Percentiles rank a stretch among this genome's conserved stretches.
Conservation (phyloP, 1,140 invertebrate genomes). For the Cryptotermes secundus region DNA sequence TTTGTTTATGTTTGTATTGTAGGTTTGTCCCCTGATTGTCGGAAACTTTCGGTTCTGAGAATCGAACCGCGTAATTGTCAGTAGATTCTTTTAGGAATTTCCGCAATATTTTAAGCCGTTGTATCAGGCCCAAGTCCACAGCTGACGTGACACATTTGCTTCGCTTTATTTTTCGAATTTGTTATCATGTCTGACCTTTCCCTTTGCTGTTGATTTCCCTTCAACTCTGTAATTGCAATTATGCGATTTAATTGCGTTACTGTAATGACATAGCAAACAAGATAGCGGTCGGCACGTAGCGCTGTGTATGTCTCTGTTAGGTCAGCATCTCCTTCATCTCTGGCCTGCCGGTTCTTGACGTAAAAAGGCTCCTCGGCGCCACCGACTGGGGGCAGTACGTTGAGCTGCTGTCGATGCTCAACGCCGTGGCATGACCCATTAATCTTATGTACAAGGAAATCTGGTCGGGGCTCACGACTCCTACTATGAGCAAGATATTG, state of each 20-base stretch:
- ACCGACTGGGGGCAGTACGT: not conserved
- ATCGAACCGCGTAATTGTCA: too few species aligned
- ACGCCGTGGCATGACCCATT: not conserved
- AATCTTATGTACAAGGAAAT: not conserved
- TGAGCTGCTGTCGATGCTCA: not conserved
- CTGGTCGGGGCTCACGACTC: not conserved
- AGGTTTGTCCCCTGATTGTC: too few species aligned
- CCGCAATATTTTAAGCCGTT: too few species aligned
- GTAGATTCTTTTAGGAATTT: too few species aligned
- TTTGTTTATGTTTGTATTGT: too few species aligned
- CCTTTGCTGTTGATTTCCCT: not conserved
- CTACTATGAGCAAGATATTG: not conserved
- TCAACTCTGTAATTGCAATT: constrained; percentile 17
- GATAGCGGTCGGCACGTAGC: not conserved
- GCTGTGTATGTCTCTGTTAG: not conserved
- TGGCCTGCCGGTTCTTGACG: constrained; percentile 2
- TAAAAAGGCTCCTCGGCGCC: not conserved
- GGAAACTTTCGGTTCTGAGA: too few species aligned
- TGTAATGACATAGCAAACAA: not conserved
- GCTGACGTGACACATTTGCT: too few species aligned
- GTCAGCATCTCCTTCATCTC: not conserved
- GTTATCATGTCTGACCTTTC: not conserved
- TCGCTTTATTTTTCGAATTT: not conserved
- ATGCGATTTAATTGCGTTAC: not conserved
- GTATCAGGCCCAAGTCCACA: too few species aligned